Evolutionary conservation across 2,797 vertebrate species (phyloP), one percentile per base, ranked within the genome.

Genomic region (Podarcis lilfordi): DNA sequence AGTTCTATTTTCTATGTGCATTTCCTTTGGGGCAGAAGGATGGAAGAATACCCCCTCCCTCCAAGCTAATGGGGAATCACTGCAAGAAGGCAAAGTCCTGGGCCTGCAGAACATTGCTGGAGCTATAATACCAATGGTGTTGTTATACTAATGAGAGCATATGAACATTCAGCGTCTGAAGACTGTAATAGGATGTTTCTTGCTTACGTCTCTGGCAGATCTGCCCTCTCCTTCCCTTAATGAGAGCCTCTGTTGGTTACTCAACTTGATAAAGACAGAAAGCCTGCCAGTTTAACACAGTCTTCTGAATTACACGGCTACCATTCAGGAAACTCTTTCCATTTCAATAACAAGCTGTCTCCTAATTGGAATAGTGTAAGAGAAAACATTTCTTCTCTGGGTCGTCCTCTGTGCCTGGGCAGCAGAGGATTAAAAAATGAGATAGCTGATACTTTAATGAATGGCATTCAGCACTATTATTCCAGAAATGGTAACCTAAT

Each of bases 401-500:
- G 68, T 77, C 21, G 59, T 84, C 61, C 86, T 88, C 19, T 50
- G 91, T 92, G 93, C 85, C 94, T 85, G 89, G 89, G 85, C 88
- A 90, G 92, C 78, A 89, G 85, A 95, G 89, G 87, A 94, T 88
- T 77, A 1, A 0, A 92, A 95, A 96, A 93, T 91, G 83, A 86
- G 91, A 94, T 92, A 93, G 91, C 92, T 93, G 81, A 91, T 94
- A 93, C 92, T 93, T 95, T 94, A 96, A 95, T 94, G 93, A 94
- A 94, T 93, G 23, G 82, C 88, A 94, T 92, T 94, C 93, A 91
- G 87, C 92, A 94, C 92, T 95, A 93, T 94, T 96, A 95, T 95
- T 96, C 94, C 92, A 96, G 91, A 95, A 94, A 92, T 93, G 92
- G 91, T 91, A 93, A 83, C 92, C 37, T 95, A 96, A 96, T 95